Base-by-base conservation (phyloP, 2,888 invertebrate genomes). In the Pseudanteris insignis region DNA sequence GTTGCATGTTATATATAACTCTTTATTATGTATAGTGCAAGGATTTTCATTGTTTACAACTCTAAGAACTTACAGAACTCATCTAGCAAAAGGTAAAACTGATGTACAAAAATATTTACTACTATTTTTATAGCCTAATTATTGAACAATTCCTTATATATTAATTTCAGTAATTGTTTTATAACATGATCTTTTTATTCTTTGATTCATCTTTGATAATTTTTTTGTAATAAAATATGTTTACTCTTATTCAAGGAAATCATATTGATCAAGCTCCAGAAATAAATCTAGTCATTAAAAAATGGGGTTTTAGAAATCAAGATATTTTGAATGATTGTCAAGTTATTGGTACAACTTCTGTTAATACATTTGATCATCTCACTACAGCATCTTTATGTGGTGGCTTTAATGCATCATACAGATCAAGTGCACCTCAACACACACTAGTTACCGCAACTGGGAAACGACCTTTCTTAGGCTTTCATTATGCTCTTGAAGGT, bases 401-500 rank as follows among this genome's bases (percentile, higher is more conserved):
- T 25, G 91, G 91, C 54, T 89, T 88, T 80, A 86, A 86, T 71
- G 84, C 88, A 8, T 83, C 84, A 77, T 89, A 89, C 62, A 83
- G 88, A 33, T 86, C 89, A 2, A 86, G 89, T 53, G 89, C 92
- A 0, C 89, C 91, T 1, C 87, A 91, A 43, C 89, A 88, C 59
- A 88, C 88, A 11, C 81, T 92, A 37, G 88, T 93, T 25, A 78
- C 94, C 29, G 89, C 89, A 6, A 87, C 88, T 5, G 96, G 96
- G 0, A 84, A 86, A 3, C 87, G 89, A 57, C 96, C 96, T 0
- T 96, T 89, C 80, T 77, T 94, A 54, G 93, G 92, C 1, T 94
- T 94, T 80, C 94, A 94, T 80, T 91, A 90, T 80, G 94, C 93
- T 3, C 83, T 93, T 44, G 96, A 96, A 84, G 95, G 94, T 12